Evolutionary conservation across 2,888 invertebrate genomes (phyloP), one percentile per base, ranked within the genome.

Genomic region (Syrphus vitripennis): DNA sequence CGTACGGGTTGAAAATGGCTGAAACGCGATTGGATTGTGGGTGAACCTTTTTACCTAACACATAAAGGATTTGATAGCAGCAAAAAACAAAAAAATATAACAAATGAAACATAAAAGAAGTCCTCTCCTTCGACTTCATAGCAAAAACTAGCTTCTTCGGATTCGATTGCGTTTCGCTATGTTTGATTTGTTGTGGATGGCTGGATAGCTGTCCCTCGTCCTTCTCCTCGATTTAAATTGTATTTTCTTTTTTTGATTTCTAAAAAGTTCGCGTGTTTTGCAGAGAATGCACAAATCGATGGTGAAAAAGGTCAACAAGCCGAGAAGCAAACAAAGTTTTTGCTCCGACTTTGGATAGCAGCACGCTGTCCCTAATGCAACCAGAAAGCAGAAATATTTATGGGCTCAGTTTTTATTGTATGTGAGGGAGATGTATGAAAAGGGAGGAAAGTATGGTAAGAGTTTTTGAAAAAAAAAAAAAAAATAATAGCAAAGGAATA

Each of bases 271-370:
- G 82, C 86, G 86, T 86, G 86, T 40, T 40, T 6, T 16, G 12
- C 21, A 2, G 12, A 37, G 50, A 75, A 34, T 69, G 50, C 55
- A 45, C 42, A 37, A 31, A 40, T 31, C 34, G 53, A 40, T 42
- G 40, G 29, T 42, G 53, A 67, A 76, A 84, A 84, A 72, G 84
- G 84, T 84, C 84, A 84, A 81, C 76, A 84, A 81, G 84, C 69
- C 26, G 72, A 45, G 55, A 10, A 55, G 63, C 14, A 77, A 57
- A 71, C 70, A 70, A 78, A 78, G 65, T 42, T 63, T 55, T 45
- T 67, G 29, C 42, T 21, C 12, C 12, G 21, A 55, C n/a, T n/a
- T n/a, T 9, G 53, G 7, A 34, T 12, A 61, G 77, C 53, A 77
- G n/a, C 37, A 67, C 67, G 69, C 21, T 9, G 12, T 4, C 42